A percentile compares a stretch with the other conserved stretches of the same genome.
phyloP scores from a whole-genome alignment of 2,797 vertebrate species.

The Sebastiscus tertius region DNA sequence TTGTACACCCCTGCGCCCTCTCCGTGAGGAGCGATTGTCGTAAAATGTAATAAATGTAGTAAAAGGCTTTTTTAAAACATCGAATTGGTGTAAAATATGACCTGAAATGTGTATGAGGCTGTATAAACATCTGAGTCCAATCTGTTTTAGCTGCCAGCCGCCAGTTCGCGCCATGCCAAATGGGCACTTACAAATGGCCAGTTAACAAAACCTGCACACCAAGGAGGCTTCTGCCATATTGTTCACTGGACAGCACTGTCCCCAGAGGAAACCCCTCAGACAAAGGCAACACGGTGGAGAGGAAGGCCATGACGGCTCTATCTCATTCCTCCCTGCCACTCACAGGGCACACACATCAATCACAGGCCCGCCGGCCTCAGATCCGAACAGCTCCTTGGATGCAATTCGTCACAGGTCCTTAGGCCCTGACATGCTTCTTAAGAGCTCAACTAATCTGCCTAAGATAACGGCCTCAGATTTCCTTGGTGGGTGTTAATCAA shows the following conservation, averaged over 20 bases:
- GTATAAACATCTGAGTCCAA: slow-evolving; percentile 34
- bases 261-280: slow-evolving; percentile 61
- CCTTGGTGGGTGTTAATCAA: slow-evolving; percentile 70
- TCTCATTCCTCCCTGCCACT: slow-evolving; percentile 78
- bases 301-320: slow-evolving; percentile 73
- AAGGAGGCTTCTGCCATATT: slow-evolving; percentile 54
- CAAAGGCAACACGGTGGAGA: slow-evolving; percentile 66
- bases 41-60: not conserved
- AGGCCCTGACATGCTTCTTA: slow-evolving; percentile 72
- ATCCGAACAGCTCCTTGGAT: slow-evolving; percentile 61
- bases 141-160: slow-evolving; percentile 36
- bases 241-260: slow-evolving; percentile 56
- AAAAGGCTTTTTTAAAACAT: not conserved
- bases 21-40: not conserved
- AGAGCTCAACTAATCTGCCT: slow-evolving; percentile 71
- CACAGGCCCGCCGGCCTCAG: slow-evolving; percentile 51
- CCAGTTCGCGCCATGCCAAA: slow-evolving; percentile 47
- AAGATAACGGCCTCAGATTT: slow-evolving; percentile 55
- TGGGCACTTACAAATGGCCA: slow-evolving; percentile 48
- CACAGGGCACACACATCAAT: slow-evolving; percentile 78
- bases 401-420: slow-evolving; percentile 77
- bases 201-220: slow-evolving; percentile 68
- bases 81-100: not conserved
- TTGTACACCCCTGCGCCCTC: not conserved
- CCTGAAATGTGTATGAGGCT: slow-evolving; percentile 15